Evolutionary conservation across 2,888 invertebrate species (phyloP), one percentile per base, ranked within the genome.

Genomic region (Prosopocoilus inquinatus): DNA sequence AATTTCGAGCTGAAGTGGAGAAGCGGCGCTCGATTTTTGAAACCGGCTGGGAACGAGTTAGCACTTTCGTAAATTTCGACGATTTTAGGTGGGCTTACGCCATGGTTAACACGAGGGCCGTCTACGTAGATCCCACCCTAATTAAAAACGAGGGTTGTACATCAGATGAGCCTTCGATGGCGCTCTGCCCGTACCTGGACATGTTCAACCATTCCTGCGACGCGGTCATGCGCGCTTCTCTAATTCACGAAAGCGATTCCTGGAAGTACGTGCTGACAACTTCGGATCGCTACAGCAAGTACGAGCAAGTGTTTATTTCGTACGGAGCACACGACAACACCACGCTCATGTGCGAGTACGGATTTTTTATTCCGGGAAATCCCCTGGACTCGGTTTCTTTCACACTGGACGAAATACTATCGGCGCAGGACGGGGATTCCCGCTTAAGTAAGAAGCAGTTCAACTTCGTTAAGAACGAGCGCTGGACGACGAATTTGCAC

Each of bases 111-210:
- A 91, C 93, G 3, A 84, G 95, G 70, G 88, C 89, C 69, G 89
- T 95, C 12, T 93, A 87, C 74, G 80, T 91, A 65, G 82, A 87
- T 68, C 72, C 84, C 36, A 70, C 76, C 57, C 76, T 81, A 49
- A 73, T 79, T 47, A 69, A 80, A 32, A 71, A 74, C 57, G 69
- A 78, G 13, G 67, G 61, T 2, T 59, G 82, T 32, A 74, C 87
- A 55, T 77, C 74, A 60, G 87, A 86, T 72, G 81, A 81, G 63
- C 83, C 85, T 20, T 81, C 81, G 61, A 81, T 87, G 76, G 94
- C 93, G 3, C 75, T 96, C 47, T 93, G 91, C 59, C 96, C 96
- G 0, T 92, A 88, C 73, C 79, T 96, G 57, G 96, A 96, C 75
- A 84, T 96, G 79, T 89, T 96, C 60, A 96, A 96, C 79, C 96